A percentile compares a stretch with the other conserved stretches of the same genome.
phyloP scores from a whole-genome alignment of 1,140 invertebrate genomes.

The Diprion similis region DNA sequence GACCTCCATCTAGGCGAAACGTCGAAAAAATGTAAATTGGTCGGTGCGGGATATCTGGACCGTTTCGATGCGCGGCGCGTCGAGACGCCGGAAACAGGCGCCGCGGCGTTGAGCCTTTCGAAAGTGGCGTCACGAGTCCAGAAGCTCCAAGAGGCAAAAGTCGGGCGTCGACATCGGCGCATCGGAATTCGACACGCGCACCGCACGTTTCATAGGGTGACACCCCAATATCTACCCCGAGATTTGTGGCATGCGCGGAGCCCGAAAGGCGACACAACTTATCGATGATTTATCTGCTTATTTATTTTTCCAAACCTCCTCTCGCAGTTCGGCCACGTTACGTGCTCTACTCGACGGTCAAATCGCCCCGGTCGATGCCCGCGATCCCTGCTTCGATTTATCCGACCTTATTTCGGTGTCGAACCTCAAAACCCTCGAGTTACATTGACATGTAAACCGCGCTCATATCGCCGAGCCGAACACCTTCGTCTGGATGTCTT shows the following conservation, averaged over 20 bases:
- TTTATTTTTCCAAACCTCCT: not conserved
- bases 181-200: constrained; percentile 1
- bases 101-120: not conserved
- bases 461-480: no score
- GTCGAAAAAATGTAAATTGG: constrained; percentile 2
- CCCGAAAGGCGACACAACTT: not conserved
- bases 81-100: not conserved
- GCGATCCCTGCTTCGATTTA: not conserved
- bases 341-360: not conserved
- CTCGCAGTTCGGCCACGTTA: not conserved
- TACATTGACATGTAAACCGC: no score
- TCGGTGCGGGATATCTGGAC: not conserved
- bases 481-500: no score
- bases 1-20: not conserved
- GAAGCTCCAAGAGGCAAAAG: not conserved
- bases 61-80: not conserved
- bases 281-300: constrained; percentile 2
- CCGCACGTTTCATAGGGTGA: constrained; percentile 2
- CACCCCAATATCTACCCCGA: constrained; percentile 3
- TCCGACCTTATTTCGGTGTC: no score
- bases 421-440: no score
- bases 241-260: not conserved
- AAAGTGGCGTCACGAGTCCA: not conserved
- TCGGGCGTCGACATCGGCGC: constrained; percentile 2
- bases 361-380: no score